These are phyloP conservation scores for Lathronympha strigana DNA, from an alignment of 2,888 invertebrate species.

Conservation along the genomic window DNA sequence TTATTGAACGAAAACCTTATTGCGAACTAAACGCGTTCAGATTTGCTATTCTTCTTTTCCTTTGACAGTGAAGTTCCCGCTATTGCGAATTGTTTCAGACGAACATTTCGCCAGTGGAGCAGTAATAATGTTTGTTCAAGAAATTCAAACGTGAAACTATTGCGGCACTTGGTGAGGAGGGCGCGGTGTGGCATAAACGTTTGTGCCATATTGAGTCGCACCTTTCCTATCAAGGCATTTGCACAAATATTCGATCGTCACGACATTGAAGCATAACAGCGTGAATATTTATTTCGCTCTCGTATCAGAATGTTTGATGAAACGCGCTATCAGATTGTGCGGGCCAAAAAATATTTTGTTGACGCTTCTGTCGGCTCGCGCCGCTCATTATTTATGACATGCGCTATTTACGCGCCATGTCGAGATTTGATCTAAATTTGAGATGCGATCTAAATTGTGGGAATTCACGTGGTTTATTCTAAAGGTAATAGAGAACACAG, in stretches of 20 bases:
- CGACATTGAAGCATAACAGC: constrained; percentile 46
- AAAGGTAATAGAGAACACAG: constrained; percentile 3
- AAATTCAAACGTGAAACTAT: constrained; percentile 79
- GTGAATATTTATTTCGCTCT: constrained; percentile 45
- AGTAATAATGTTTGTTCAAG: constrained; percentile 80
- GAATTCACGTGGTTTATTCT: constrained; percentile 1
- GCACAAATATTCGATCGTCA: constrained; percentile 55
- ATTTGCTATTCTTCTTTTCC: constrained; percentile 70
- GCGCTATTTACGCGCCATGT: constrained; percentile 44
- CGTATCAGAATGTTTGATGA: constrained; percentile 44
- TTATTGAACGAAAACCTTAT: constrained; percentile 37
- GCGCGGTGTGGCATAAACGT: constrained; percentile 59
- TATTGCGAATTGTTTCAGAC: constrained; percentile 77
- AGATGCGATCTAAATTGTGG: constrained; percentile 23
- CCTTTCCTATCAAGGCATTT: constrained; percentile 53
- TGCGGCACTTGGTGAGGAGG: constrained; percentile 59
- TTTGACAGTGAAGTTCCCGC: constrained; percentile 74
- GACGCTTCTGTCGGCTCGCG: constrained; percentile 31
- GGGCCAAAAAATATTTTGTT: constrained; percentile 32
- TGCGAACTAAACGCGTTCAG: constrained; percentile 58
- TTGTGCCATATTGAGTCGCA: constrained; percentile 59
- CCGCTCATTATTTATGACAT: constrained; percentile 51
- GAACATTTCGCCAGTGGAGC: constrained; percentile 72
- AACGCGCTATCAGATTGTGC: constrained; percentile 42
- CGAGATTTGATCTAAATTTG: constrained; percentile 36